Percentiles rank a stretch among this genome's conserved stretches.
These are phyloP conservation scores for Myiothlypis coronata DNA, from an alignment of 2,797 vertebrate genomes.

Conservation along the genomic window DNA sequence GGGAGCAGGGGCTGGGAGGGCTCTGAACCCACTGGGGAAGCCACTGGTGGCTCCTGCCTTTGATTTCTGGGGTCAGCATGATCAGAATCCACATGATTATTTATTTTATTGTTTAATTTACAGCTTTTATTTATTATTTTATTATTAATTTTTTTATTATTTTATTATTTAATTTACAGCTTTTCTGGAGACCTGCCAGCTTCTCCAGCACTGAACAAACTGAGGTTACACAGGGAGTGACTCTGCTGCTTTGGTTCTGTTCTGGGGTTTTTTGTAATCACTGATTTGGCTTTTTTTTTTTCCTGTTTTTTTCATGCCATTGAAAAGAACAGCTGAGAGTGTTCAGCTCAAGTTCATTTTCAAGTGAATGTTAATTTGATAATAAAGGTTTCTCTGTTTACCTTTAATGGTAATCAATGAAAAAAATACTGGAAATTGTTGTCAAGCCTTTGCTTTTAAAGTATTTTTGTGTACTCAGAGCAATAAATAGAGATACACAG, in stretches of 20 bases:
- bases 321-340: background rate
- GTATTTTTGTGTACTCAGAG: background rate
- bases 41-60: background rate
- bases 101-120: too few relatives aligned
- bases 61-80: background rate
- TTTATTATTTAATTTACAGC: background rate
- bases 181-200: background rate
- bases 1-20: background rate
- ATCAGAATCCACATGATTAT: background rate
- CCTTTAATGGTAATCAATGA: background rate
- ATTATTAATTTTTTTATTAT: too few relatives aligned
- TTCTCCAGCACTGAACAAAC: background rate
- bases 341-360: background rate
- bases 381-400: background rate
- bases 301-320: background rate
- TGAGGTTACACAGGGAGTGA: background rate
- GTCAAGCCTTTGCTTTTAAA: background rate
- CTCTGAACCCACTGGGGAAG: background rate
- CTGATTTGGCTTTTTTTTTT: background rate
- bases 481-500: background rate
- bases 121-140: too few relatives aligned
- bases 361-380: background rate
- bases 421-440: background rate
- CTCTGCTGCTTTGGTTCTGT: background rate
- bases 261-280: background rate